A percentile compares a stretch with the other conserved stretches of the same genome.
These are phyloP conservation scores for Amphipoea lucens DNA, from an alignment of 2,888 invertebrate genomes.

Conservation along the genomic window DNA sequence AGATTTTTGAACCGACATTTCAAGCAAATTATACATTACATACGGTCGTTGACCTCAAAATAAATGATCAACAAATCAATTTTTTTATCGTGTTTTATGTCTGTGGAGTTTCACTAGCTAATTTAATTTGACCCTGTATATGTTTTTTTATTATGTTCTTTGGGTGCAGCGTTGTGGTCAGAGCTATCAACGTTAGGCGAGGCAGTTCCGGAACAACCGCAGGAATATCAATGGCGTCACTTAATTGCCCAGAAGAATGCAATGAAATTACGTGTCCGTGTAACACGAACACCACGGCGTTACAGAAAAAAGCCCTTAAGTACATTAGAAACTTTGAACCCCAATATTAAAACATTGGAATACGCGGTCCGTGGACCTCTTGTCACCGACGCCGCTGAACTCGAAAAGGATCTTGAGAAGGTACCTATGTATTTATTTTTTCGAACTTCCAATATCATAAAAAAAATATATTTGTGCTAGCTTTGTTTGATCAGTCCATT, in stretches of 20 bases:
- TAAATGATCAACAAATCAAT: too few relatives aligned
- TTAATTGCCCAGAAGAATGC: neutral
- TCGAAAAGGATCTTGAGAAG: constrained; percentile 96
- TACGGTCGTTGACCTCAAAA: too few relatives aligned
- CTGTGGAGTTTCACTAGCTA: too few relatives aligned
- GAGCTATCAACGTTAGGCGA: constrained; percentile 59
- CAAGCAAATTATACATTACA: too few relatives aligned
- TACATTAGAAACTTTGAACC: constrained; percentile 95
- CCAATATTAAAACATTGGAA: constrained; percentile 96
- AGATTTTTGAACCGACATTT: too few relatives aligned
- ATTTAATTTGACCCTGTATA: too few relatives aligned
- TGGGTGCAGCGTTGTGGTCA: constrained; percentile 68
- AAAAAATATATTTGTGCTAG: too few relatives aligned
- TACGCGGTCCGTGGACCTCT: constrained; percentile 99
- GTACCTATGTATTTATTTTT: constrained; percentile 81
- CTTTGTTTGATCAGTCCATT: too few relatives aligned
- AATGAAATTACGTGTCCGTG: neutral
- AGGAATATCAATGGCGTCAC: neutral
- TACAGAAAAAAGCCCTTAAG: constrained; percentile 71
- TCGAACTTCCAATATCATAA: neutral
- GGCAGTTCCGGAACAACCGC: constrained; percentile 24
- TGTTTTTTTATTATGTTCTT: neutral
- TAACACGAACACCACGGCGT: constrained; percentile 71
- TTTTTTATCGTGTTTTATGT: too few relatives aligned
- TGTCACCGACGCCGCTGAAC: constrained; percentile 97